Evolutionary conservation across 2,888 invertebrate genomes (phyloP).

Genomic region (Amiota minor): DNA sequence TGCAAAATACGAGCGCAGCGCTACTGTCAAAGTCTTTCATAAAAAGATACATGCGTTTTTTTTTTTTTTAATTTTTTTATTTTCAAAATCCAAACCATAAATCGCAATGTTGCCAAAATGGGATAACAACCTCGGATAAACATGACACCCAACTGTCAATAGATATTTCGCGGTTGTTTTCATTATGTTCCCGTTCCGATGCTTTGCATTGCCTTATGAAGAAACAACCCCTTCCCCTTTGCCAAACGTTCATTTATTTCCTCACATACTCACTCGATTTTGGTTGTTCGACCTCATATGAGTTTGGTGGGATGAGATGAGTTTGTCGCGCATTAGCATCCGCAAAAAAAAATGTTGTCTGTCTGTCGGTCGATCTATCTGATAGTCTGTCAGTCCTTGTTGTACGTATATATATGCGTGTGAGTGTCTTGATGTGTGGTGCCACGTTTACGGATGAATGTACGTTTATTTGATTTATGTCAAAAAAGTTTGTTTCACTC

Average conservation of each 20-base stretch:
- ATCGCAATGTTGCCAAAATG: conserved; percentile 70
- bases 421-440: conserved; percentile 32
- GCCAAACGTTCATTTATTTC: conserved; percentile 6
- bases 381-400: too few relatives aligned
- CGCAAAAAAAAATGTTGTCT: background rate
- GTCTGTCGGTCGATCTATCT: too few relatives aligned
- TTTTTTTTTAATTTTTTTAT: too few relatives aligned
- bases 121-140: conserved; percentile 73
- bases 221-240: conserved; percentile 5
- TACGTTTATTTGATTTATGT: conserved; percentile 73
- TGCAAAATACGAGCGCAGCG: conserved; percentile 30
- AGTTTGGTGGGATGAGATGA: conserved; percentile 21
- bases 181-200: conserved; percentile 57
- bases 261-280: conserved; percentile 16
- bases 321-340: conserved; percentile 37
- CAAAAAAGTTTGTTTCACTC: conserved; percentile 45
- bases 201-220: background rate
- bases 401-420: conserved; percentile 26
- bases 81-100: conserved; percentile 55
- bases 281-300: too few relatives aligned
- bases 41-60: too few relatives aligned
- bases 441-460: conserved; percentile 56
- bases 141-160: conserved; percentile 75
- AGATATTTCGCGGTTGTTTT: conserved; percentile 73
- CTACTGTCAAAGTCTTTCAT: background rate